Evolutionary conservation across 1,140 invertebrate genomes (phyloP).

Genomic region (Drosophila busckii): DNA sequence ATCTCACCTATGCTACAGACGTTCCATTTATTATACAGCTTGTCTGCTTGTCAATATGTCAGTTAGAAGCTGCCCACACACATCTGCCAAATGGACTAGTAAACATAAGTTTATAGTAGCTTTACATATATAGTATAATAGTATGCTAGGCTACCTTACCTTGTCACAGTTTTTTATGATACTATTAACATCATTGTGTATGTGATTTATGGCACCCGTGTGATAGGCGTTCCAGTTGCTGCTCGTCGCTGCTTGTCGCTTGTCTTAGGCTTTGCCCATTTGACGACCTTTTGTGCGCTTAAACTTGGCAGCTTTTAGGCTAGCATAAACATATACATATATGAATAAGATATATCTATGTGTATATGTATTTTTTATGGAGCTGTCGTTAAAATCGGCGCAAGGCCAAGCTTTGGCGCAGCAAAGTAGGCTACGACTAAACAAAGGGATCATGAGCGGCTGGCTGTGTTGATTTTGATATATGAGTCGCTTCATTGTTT

Average conservation of each 20-base stretch:
- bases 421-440: slow-evolving; percentile 47
- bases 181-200: slow-evolving; percentile 68
- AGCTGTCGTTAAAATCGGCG: slow-evolving; percentile 49
- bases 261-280: slow-evolving; percentile 15
- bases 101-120: background rate
- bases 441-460: slow-evolving; percentile 35
- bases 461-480: slow-evolving; percentile 65
- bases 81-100: too few species aligned
- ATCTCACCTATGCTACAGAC: slow-evolving; percentile 6
- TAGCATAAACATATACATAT: too few species aligned
- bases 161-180: slow-evolving; percentile 59
- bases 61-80: slow-evolving; percentile 12
- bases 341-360: too few species aligned
- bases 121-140: slow-evolving; percentile 3
- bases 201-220: slow-evolving; percentile 49
- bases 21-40: slow-evolving; percentile 30
- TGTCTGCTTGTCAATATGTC: slow-evolving; percentile 52
- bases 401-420: slow-evolving; percentile 2
- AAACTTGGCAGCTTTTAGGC: slow-evolving; percentile 33
- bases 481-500: slow-evolving; percentile 50
- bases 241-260: too few species aligned
- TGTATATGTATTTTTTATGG: too few species aligned
- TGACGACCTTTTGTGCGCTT: slow-evolving; percentile 15
- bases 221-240: slow-evolving; percentile 10
- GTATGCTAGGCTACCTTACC: slow-evolving; percentile 16